Conservation (phyloP, 2,113 vertebrate species). For the Bambusicola thoracicus region DNA sequence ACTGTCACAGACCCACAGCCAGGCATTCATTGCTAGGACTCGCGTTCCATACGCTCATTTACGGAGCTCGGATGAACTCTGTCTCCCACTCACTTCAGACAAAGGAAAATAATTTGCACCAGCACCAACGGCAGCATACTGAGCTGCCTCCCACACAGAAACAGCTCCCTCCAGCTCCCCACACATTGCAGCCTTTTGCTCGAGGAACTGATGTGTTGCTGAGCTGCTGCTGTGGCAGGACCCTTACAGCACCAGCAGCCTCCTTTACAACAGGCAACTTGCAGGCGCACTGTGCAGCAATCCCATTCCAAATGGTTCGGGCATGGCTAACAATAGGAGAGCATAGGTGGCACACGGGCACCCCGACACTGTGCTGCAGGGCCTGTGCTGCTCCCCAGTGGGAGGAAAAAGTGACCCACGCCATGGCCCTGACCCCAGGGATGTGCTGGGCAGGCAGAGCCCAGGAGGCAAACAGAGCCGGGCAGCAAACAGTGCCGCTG, state of each 20-base stretch:
- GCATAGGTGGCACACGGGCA: neutral
- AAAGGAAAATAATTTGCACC: neutral
- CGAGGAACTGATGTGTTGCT: conserved; percentile 23
- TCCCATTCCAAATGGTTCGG: neutral
- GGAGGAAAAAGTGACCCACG: neutral
- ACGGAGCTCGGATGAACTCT: neutral
- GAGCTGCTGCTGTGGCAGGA: conserved; percentile 36
- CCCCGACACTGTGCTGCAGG: neutral
- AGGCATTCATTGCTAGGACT: neutral
- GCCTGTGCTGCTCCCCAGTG: neutral
- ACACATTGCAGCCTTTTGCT: conserved; percentile 61
- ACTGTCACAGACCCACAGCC: neutral
- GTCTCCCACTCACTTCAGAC: neutral
- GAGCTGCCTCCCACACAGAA: neutral
- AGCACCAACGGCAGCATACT: neutral
- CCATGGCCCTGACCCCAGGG: neutral
- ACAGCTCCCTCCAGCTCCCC: neutral
- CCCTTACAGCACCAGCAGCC: neutral
- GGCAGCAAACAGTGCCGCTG: too few species aligned
- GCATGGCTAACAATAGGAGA: conserved; percentile 7
- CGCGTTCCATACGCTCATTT: neutral
- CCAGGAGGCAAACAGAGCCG: too few species aligned
- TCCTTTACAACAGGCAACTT: neutral
- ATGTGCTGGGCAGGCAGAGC: neutral
- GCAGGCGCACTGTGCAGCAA: too few species aligned